phyloP scores from a whole-genome alignment of 2,888 invertebrate species.

The Epiblema foenella region DNA sequence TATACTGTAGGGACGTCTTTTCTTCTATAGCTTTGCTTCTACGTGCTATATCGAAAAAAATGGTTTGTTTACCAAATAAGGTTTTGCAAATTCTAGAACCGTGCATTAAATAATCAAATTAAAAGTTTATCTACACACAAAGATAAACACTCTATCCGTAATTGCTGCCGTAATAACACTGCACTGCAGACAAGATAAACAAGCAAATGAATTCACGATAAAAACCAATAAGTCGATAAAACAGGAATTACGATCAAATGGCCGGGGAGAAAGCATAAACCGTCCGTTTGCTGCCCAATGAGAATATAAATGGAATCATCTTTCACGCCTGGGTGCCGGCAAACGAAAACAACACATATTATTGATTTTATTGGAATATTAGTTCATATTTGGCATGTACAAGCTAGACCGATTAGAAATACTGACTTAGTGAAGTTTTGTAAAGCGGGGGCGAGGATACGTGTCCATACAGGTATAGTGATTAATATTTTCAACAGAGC shows the following conservation, averaged over 20 bases:
- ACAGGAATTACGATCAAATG: slow-evolving; percentile 52
- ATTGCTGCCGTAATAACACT: slow-evolving; percentile 57
- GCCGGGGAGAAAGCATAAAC: slow-evolving; percentile 54
- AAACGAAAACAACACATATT: slow-evolving; percentile 62
- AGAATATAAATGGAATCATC: slow-evolving; percentile 63
- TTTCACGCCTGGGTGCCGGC: slow-evolving; percentile 56
- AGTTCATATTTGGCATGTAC: slow-evolving; percentile 32
- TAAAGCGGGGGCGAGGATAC: not conserved
- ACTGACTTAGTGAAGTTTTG: not conserved
- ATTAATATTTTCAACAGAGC: too few species aligned
- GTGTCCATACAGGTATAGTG: too few species aligned
- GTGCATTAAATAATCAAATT: not conserved
- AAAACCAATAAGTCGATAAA: slow-evolving; percentile 72
- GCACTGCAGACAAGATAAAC: slow-evolving; percentile 64
- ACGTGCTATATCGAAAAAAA: not conserved
- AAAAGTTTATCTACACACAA: slow-evolving; percentile 35
- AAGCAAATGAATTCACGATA: slow-evolving; percentile 68
- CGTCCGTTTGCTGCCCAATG: slow-evolving; percentile 62
- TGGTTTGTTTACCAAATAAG: not conserved
- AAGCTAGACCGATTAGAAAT: not conserved
- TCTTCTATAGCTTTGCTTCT: not conserved
- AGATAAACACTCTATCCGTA: slow-evolving; percentile 33
- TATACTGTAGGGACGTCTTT: not conserved
- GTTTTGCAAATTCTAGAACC: not conserved
- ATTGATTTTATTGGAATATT: slow-evolving; percentile 53